These are phyloP conservation scores for Linnaemya tessellans DNA, from an alignment of 2,888 invertebrate species.

Conservation along the genomic window DNA sequence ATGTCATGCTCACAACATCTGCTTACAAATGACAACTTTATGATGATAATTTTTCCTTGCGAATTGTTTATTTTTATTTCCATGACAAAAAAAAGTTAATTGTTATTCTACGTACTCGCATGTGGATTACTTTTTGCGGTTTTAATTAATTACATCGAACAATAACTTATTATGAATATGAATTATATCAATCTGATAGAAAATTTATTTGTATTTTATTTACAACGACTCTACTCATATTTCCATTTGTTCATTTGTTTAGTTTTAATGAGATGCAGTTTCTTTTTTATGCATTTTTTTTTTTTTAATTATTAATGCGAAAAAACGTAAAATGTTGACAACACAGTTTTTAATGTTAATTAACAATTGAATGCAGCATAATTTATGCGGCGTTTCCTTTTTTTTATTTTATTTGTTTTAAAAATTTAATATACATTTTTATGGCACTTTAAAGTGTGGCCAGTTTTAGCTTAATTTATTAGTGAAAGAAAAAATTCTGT, in stretches of 20 bases:
- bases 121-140: slow-evolving; percentile 26
- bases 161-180: slow-evolving; percentile 55
- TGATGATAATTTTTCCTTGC: neutral
- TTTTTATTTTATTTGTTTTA: neutral
- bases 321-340: slow-evolving; percentile 40
- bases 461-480: neutral
- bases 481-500: neutral
- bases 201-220: slow-evolving; percentile 36
- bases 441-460: neutral
- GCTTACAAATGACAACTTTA: slow-evolving; percentile 26
- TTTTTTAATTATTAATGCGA: neutral
- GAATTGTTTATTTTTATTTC: neutral
- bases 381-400: neutral
- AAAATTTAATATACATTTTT: neutral
- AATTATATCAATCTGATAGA: slow-evolving; percentile 44
- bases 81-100: slow-evolving; percentile 2
- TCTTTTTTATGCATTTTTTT: neutral
- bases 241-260: slow-evolving; percentile 11
- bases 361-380: slow-evolving; percentile 32
- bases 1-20: slow-evolving; percentile 24
- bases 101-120: neutral
- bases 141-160: slow-evolving; percentile 53
- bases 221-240: neutral
- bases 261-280: slow-evolving; percentile 44
- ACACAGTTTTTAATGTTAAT: slow-evolving; percentile 35